These are phyloP conservation scores for Mythimna albipuncta DNA, from an alignment of 2,888 invertebrate genomes.

Conservation along the genomic window DNA sequence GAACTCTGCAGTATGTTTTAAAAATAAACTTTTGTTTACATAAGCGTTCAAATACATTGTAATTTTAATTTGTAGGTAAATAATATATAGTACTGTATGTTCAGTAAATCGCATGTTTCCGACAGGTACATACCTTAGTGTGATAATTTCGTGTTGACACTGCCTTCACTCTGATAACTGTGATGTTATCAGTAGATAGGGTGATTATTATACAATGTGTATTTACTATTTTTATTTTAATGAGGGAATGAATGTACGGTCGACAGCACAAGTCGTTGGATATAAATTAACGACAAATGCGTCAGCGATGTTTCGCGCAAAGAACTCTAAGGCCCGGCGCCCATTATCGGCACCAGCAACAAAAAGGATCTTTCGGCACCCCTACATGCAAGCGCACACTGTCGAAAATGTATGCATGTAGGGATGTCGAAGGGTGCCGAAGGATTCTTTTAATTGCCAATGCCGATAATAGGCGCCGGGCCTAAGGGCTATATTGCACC, in stretches of 20 bases:
- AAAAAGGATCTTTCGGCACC: too few species aligned
- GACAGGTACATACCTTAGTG: slow-evolving; percentile 9
- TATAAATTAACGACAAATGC: not conserved
- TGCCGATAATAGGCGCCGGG: too few species aligned
- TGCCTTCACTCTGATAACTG: slow-evolving; percentile 29
- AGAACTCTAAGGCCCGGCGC: too few species aligned
- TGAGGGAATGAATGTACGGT: slow-evolving; percentile 14
- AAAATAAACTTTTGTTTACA: not conserved
- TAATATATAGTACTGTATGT: slow-evolving; percentile 9
- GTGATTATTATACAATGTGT: slow-evolving; percentile 17
- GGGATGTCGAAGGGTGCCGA: too few species aligned
- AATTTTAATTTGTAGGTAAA: not conserved
- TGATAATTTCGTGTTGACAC: slow-evolving; percentile 38
- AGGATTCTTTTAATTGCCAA: too few species aligned
- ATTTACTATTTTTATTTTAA: slow-evolving; percentile 10
- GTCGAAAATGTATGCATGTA: too few species aligned
- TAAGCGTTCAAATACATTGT: not conserved
- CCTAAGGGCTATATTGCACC: too few species aligned
- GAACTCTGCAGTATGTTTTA: too few species aligned
- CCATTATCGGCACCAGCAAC: too few species aligned
- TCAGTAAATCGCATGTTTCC: slow-evolving; percentile 40
- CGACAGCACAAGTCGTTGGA: not conserved
- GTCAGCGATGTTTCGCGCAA: too few species aligned
- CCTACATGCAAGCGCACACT: too few species aligned
- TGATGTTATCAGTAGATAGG: slow-evolving; percentile 43